Evolutionary conservation across 2,888 invertebrate genomes (phyloP).

Genomic region (Mylabris sibirica): DNA sequence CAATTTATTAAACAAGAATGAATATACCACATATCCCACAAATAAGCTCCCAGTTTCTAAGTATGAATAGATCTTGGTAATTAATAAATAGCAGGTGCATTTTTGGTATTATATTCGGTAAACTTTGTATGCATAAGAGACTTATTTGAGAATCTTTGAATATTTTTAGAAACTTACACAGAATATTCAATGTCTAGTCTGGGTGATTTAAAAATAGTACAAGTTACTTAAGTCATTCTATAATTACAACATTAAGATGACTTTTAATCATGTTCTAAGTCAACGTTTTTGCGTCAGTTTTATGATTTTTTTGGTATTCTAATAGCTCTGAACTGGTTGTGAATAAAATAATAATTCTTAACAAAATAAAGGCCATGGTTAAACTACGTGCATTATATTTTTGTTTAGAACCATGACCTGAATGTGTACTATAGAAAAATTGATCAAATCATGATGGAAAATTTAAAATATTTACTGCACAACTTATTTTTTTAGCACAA

Average conservation of each 20-base stretch:
- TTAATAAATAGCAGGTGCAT: too few relatives aligned
- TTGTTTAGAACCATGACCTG: slow-evolving; percentile 17
- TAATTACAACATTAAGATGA: background rate
- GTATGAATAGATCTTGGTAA: background rate
- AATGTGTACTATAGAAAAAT: background rate
- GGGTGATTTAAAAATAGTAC: slow-evolving; percentile 5
- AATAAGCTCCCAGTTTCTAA: background rate
- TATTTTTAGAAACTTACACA: slow-evolving; percentile 3
- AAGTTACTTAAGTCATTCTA: slow-evolving; percentile 11
- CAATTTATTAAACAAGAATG: background rate
- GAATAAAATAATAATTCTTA: too few relatives aligned
- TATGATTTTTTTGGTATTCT: too few relatives aligned
- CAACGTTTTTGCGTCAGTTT: too few relatives aligned
- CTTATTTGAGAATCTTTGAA: background rate
- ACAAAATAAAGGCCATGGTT: slow-evolving; percentile 16
- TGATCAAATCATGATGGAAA: background rate
- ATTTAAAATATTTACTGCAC: background rate
- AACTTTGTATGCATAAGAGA: background rate
- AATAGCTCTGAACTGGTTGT: too few relatives aligned
- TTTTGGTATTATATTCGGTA: background rate
- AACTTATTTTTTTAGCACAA: background rate
- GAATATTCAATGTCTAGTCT: slow-evolving; percentile 18
- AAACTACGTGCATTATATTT: background rate
- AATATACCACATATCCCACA: background rate
- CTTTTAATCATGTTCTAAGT: too few relatives aligned